A percentile compares a stretch with the other conserved stretches of the same genome.
Evolutionary conservation across 2,113 vertebrate species (phyloP).

Genomic region (Cranoglanis bouderius): DNA sequence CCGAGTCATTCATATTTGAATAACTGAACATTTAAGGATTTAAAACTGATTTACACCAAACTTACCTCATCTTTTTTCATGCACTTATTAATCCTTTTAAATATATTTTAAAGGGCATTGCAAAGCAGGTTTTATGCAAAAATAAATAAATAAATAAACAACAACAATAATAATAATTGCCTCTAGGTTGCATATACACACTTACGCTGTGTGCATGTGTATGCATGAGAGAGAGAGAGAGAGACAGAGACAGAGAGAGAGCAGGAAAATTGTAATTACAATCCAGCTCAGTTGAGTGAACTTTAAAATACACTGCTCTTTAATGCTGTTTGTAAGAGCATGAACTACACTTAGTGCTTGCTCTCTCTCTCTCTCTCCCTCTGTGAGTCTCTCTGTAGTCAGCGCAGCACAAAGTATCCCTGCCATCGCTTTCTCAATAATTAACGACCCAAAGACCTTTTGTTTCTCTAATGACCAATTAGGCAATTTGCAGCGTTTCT

Average conservation of each 20-base stretch:
- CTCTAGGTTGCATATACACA: neutral
- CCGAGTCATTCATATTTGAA: neutral
- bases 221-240: neutral
- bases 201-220: neutral
- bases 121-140: neutral
- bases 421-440: conserved; percentile 68
- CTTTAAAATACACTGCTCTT: conserved; percentile 21
- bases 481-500: conserved; percentile 69
- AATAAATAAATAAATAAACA: neutral
- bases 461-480: conserved; percentile 77
- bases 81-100: neutral
- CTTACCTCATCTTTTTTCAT: neutral
- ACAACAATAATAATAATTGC: too few species aligned
- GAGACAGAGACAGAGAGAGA: neutral
- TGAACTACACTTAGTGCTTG: conserved; percentile 17
- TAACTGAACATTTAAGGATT: neutral
- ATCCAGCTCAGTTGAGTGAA: conserved; percentile 35
- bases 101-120: neutral
- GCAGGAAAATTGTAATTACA: conserved; percentile 4
- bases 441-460: conserved; percentile 68
- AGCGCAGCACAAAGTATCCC: conserved; percentile 55
- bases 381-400: conserved; percentile 56
- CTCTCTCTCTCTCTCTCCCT: conserved; percentile 35
- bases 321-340: conserved; percentile 27
- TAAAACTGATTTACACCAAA: neutral